Base-by-base conservation (phyloP, 2,113 vertebrate species). In the Podarcis raffonei region DNA sequence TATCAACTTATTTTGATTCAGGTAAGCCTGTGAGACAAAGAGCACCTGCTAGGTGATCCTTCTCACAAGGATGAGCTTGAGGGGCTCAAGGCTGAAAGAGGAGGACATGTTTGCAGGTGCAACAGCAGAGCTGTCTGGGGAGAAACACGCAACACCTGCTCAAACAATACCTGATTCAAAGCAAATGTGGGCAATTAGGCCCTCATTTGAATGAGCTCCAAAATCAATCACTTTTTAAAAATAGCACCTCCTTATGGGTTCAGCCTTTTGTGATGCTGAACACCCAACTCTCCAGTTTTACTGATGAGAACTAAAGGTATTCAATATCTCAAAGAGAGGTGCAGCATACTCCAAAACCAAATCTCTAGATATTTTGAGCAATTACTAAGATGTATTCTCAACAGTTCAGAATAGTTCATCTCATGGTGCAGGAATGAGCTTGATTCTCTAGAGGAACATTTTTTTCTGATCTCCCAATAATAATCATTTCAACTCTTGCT, bases 221-320 rank as follows among this genome's bases (percentile, higher is more conserved):
- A 90, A 93, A 89, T 94, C 86, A 95, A 93, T 90, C 90, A 95
- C 83, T 83, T 92, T 81, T 94, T 94, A 89, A 25, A 95, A 94
- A 94, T 89, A 84, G 92, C 62, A 68, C 85, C 89, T 94, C 88
- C 84, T 91, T 80, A 90, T 84, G 92, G 92, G 86, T 90, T 94
- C 92, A 81, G 48, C 85, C 75, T 81, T 95, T 92, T 91, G 89
- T 94, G 90, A 75, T 87, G 75, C 9, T 87, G 66, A 85, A 89
- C 85, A 91, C 89, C 11, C 71, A 94, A 65, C 68, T 39, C 37
- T 83, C 9, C 23, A 18, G 53, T 8, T 18, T 88, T 78, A 91
- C 27, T 69, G 59, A 48, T 35, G 32, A 89, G 81, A n/a, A 91
- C 8, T 23, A 81, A 42, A 37, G n/a, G 30, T 68, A 88, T 69